Percentiles rank a stretch among this genome's conserved stretches.
phyloP scores from a whole-genome alignment of 2,888 invertebrate genomes.

The Helleia helle region DNA sequence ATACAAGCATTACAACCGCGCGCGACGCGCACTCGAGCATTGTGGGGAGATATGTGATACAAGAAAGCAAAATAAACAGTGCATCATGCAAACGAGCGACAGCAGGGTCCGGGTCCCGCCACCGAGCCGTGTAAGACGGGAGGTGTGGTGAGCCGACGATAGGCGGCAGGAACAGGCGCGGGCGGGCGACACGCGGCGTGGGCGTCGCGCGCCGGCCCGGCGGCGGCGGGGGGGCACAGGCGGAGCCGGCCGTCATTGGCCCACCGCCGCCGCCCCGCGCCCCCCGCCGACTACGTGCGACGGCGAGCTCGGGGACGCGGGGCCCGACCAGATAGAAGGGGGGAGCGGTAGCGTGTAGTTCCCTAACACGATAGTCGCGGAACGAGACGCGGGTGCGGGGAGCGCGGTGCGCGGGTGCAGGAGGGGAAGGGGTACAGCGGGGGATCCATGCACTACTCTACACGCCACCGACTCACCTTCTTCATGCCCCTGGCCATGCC shows the following conservation, averaged over 20 bases:
- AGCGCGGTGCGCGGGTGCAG: constrained; percentile 29
- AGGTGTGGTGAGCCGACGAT: too few species aligned
- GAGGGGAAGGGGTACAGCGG: constrained; percentile 32
- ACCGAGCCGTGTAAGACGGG: too few species aligned
- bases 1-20: too few species aligned
- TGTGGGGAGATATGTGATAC: too few species aligned
- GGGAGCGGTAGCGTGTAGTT: constrained; percentile 71
- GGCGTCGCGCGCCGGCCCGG: too few species aligned
- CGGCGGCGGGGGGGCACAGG: not conserved
- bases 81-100: too few species aligned
- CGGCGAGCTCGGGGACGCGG: constrained; percentile 10
- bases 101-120: too few species aligned
- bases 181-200: too few species aligned
- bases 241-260: not conserved
- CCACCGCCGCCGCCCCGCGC: not conserved
- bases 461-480: constrained; percentile 74
- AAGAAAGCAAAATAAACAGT: too few species aligned
- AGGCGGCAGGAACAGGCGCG: too few species aligned
- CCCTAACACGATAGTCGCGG: constrained; percentile 39
- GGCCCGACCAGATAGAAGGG: constrained; percentile 31
- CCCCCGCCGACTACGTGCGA: not conserved
- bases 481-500: constrained; percentile 72
- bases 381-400: constrained; percentile 31
- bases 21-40: too few species aligned
- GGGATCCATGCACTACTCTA: constrained; percentile 63